phyloP scores from a whole-genome alignment of 1,140 invertebrate genomes.

The Drosophila equinoxialis region DNA sequence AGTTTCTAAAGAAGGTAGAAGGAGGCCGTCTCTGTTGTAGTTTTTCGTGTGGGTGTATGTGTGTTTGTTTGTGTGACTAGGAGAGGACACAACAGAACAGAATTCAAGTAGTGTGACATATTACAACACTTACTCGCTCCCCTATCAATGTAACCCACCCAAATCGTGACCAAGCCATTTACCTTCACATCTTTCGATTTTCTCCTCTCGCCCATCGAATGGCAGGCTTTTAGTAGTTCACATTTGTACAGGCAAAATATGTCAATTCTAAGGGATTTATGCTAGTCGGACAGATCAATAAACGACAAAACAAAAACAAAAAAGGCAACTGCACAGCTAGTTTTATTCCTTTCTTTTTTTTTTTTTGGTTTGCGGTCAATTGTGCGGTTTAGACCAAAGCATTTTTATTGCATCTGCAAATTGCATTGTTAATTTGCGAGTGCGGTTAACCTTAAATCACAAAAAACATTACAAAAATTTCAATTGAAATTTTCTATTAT shows the following conservation, averaged over 20 bases:
- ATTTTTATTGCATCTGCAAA: constrained; percentile 45
- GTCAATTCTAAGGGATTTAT: constrained; percentile 50
- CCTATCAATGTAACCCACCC: not conserved
- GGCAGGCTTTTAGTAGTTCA: constrained; percentile 43
- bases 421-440: constrained; percentile 48
- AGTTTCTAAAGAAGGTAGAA: not conserved
- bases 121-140: constrained; percentile 59
- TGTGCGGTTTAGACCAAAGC: constrained; percentile 30
- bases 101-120: constrained; percentile 76
- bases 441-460: constrained; percentile 41
- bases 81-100: constrained; percentile 36
- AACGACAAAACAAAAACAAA: constrained; percentile 14
- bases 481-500: not conserved
- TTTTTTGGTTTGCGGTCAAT: constrained; percentile 52
- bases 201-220: not conserved
- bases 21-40: not conserved
- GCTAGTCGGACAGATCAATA: constrained; percentile 22
- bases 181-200: not conserved
- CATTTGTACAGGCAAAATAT: constrained; percentile 36
- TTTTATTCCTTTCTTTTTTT: constrained; percentile 25
- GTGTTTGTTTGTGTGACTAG: constrained; percentile 13
- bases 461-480: constrained; percentile 37
- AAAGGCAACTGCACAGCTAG: constrained; percentile 24
- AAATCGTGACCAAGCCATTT: constrained; percentile 1
- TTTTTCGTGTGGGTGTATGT: not conserved